phyloP scores from a whole-genome alignment of 1,140 invertebrate genomes.

The Cepaea nemoralis region DNA sequence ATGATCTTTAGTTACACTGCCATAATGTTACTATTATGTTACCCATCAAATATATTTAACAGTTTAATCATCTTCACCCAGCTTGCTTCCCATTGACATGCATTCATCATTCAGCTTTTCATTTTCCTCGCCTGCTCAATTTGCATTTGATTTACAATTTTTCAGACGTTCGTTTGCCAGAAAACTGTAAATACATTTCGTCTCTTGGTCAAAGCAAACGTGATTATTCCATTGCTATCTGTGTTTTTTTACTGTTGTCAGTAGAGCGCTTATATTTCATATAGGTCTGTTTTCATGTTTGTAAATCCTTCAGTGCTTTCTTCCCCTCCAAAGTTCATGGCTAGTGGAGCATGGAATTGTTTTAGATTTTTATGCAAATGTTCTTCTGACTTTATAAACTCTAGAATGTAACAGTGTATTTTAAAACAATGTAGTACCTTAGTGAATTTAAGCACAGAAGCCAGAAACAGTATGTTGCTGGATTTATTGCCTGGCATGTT shows the following conservation, averaged over 20 bases:
- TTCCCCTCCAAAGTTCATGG: background rate
- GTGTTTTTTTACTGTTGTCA: background rate
- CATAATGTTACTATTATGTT: too few species aligned
- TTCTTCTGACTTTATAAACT: too few species aligned
- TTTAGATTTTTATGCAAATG: too few species aligned
- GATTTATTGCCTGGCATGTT: too few species aligned
- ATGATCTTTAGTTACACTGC: too few species aligned
- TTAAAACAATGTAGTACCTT: too few species aligned
- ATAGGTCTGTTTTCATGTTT: background rate
- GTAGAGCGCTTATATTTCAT: background rate
- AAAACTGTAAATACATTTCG: constrained; percentile 11
- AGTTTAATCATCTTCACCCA: background rate
- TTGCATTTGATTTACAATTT: background rate
- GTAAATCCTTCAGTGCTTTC: background rate
- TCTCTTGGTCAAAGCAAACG: background rate
- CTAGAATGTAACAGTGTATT: too few species aligned
- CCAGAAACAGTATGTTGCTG: too few species aligned
- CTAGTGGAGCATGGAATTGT: too few species aligned
- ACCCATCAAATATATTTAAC: too few species aligned
- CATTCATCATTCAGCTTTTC: background rate
- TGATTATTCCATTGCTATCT: background rate
- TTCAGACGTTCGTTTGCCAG: background rate
- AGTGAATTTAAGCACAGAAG: too few species aligned
- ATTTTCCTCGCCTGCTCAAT: background rate
- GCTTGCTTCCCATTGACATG: background rate